Conservation (phyloP, 2,888 invertebrate genomes). For the Ophraella communa region DNA sequence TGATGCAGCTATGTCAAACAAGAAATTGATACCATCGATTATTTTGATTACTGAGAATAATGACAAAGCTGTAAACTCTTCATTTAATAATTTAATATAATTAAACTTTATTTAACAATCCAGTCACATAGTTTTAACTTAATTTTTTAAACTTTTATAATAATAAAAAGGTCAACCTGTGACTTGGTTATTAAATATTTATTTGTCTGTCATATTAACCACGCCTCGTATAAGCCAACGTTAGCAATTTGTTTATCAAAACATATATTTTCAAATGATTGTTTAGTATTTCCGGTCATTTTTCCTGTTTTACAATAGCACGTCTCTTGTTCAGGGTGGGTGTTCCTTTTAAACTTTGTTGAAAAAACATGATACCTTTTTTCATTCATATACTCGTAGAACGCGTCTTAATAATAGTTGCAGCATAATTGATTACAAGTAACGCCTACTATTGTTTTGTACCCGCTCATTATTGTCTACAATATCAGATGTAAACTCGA, state of each 20-base stretch:
- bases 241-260: neutral
- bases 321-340: constrained; percentile 16
- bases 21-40: too few relatives aligned
- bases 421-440: constrained; percentile 58
- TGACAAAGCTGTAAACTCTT: too few relatives aligned
- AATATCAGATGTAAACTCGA: constrained; percentile 35
- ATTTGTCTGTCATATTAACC: too few relatives aligned
- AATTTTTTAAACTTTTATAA: too few relatives aligned
- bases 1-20: too few relatives aligned
- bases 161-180: too few relatives aligned
- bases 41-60: too few relatives aligned
- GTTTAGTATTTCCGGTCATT: constrained; percentile 28
- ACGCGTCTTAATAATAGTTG: constrained; percentile 56
- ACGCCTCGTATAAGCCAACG: too few relatives aligned
- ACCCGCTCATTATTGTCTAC: constrained; percentile 59
- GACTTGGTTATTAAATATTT: too few relatives aligned
- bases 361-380: constrained; percentile 35
- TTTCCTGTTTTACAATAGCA: constrained; percentile 20
- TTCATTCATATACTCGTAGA: constrained; percentile 34
- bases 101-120: too few relatives aligned
- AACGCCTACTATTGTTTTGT: constrained; percentile 60
- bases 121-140: too few relatives aligned
- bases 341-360: constrained; percentile 18
- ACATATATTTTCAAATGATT: neutral
- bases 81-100: too few relatives aligned